These are phyloP conservation scores for Acrobasis consociella DNA, from an alignment of 2,888 invertebrate species.

Conservation along the genomic window DNA sequence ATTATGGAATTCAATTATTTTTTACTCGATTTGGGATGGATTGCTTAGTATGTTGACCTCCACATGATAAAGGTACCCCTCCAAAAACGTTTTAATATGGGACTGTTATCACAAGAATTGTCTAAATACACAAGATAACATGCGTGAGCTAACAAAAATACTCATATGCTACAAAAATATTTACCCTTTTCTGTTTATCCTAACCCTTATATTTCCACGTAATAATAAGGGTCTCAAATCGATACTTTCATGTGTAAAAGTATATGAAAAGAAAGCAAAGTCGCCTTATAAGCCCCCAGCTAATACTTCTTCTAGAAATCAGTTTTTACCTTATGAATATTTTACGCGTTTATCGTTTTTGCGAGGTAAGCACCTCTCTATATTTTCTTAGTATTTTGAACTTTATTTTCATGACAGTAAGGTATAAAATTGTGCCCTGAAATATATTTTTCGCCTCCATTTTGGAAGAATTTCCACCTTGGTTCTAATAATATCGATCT, in stretches of 20 bases:
- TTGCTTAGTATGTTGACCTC: too few species aligned
- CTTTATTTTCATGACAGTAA: not conserved
- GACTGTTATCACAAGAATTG: not conserved
- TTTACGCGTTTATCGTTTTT: conserved; percentile 23
- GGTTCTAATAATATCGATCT: conserved; percentile 22
- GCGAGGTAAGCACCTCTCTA: conserved; percentile 9
- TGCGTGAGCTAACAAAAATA: not conserved
- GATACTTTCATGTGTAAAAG: conserved; percentile 10
- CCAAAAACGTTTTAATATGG: too few species aligned
- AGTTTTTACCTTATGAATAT: conserved; percentile 25
- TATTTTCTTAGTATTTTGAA: not conserved
- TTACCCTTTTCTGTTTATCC: not conserved
- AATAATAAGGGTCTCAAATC: conserved; percentile 17
- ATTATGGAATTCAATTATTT: not conserved
- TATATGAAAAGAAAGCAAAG: conserved; percentile 15
- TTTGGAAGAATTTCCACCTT: conserved; percentile 17
- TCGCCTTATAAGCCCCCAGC: conserved; percentile 14
- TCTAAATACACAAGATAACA: not conserved
- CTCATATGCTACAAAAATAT: not conserved
- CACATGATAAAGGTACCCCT: too few species aligned
- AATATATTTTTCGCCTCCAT: conserved; percentile 7
- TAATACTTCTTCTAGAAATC: conserved; percentile 23
- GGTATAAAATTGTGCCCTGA: not conserved
- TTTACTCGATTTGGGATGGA: too few species aligned
- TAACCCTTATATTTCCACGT: conserved; percentile 24